These are phyloP conservation scores for Heliconius congener DNA, from an alignment of 1,140 invertebrate genomes.

Conservation along the genomic window DNA sequence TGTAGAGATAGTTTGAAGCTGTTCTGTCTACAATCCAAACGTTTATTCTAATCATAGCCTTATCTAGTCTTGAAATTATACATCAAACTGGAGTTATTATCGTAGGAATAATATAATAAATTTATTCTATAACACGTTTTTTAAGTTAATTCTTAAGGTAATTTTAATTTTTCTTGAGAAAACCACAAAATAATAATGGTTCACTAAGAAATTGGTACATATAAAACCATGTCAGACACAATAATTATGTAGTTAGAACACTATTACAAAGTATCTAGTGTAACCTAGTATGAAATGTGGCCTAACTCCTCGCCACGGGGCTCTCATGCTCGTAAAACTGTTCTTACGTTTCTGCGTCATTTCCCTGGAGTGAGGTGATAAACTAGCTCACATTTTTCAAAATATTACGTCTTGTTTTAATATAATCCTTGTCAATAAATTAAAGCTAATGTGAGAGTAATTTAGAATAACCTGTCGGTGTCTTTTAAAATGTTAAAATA, in stretches of 20 bases:
- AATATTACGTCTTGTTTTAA: constrained; percentile 20
- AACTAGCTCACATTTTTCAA: constrained; percentile 29
- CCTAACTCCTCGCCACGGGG: constrained; percentile 29
- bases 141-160: neutral
- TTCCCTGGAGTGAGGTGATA: constrained; percentile 33
- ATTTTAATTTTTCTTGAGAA: neutral
- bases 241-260: constrained; percentile 5
- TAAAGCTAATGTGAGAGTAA: neutral
- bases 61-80: neutral
- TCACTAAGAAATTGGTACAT: neutral
- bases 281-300: constrained; percentile 37
- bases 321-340: constrained; percentile 38
- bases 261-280: neutral
- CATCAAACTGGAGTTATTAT: neutral
- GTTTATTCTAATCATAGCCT: neutral
- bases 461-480: neutral
- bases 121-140: neutral
- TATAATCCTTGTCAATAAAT: neutral
- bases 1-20: neutral
- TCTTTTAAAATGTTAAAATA: neutral
- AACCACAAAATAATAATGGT: neutral
- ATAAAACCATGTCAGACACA: neutral
- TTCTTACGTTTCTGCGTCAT: constrained; percentile 38
- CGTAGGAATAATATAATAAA: neutral
- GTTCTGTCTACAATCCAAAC: neutral